Evolutionary conservation across 1,140 invertebrate genomes (phyloP), one percentile per base, ranked within the genome.

Genomic region (Telenomus remus): DNA sequence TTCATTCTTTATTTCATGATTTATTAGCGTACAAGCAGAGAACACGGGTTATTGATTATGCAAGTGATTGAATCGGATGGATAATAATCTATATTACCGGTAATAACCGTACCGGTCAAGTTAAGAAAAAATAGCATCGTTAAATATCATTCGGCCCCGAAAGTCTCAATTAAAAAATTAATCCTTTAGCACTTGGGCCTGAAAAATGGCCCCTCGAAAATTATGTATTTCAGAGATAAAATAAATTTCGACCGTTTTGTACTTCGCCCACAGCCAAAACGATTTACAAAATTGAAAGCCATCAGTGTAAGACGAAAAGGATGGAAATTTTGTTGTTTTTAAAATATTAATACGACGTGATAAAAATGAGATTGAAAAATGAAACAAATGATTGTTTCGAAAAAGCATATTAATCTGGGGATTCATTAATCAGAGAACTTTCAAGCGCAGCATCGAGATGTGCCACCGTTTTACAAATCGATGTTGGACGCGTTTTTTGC

Each of bases 11-110:
- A 54, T n/a, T 46, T 42, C 4, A 56, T 56, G 61, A 65, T 65
- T 65, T 43, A 65, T 65, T 48, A 14, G 16, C 34, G 49, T 65
- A 55, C 51, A 14, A 14, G 13, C 15, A 33, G 15, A 44, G 9
- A 34, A 43, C 39, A 60, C 13, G 34, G 37, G 35, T 65, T 65
- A 65, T 55, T 55, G 44, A 65, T 65, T 65, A 65, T 49, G 19
- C 49, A 55, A 55, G 46, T 49, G 14, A 65, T 65, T 65, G 51
- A 65, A 55, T 55, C 12, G 9, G 13, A 16, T 43, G 55, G 61
- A 65, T 65, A 56, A 65, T 65, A 15, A 65, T 56, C 53, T 65
- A 49, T 53, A 65, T 55, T 65, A 56, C 53, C 33, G 33, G 13
- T 65, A 65, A 65, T 65, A 65, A 12, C 53, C 8, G 12, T 15